Base-by-base conservation (phyloP, 1,140 invertebrate genomes). In the Bradysia coprophila region DNA sequence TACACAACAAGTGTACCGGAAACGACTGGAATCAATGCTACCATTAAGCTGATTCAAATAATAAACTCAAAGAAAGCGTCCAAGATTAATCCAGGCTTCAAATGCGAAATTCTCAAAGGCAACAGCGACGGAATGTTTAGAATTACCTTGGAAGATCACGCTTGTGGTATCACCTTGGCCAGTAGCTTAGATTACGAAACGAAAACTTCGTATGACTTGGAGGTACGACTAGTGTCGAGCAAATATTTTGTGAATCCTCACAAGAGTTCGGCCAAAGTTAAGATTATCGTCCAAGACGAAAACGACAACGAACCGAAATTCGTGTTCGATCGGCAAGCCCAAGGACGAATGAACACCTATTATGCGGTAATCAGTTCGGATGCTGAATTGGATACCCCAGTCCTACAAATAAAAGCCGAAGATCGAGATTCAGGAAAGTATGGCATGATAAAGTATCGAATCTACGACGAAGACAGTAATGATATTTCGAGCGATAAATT, bases 301-400 rank as follows among this genome's bases (percentile, higher is more conserved):
- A 93, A 93, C 52, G 88, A 93, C 52, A 91, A 92, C 54, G 66
- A 67, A 3, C 88, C 89, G 0, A 68, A 73, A 44, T 93, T 92
- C 55, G 58, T 84, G 1, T 82, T 80, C 44, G 68, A 73, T 2
- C 20, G 49, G 5, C 62, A 59, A 28, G 48, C 50, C 23, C 54
- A 54, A 31, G 51, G 68, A 3, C 58, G 62, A 15, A 61, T 61
- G 44, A 60, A 67, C 15, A 76, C 75, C 40, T 84, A 79, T 50
- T 80, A 79, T 45, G 74, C 73, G 0, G 81, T 84, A 0, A 69
- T 88, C 9, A 69, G 79, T 1, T 67, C 69, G 18, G 71, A 76
- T 46, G 73, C 73, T 42, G 69, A 81, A 43, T 68, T 89, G 33
- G 73, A 73, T 1, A 76, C 78, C 1, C 72, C 76, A 22, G 75